A percentile compares a stretch with the other conserved stretches of the same genome.
These are phyloP conservation scores for Willisornis vidua DNA, from an alignment of 2,113 vertebrate species.

Conservation along the genomic window DNA sequence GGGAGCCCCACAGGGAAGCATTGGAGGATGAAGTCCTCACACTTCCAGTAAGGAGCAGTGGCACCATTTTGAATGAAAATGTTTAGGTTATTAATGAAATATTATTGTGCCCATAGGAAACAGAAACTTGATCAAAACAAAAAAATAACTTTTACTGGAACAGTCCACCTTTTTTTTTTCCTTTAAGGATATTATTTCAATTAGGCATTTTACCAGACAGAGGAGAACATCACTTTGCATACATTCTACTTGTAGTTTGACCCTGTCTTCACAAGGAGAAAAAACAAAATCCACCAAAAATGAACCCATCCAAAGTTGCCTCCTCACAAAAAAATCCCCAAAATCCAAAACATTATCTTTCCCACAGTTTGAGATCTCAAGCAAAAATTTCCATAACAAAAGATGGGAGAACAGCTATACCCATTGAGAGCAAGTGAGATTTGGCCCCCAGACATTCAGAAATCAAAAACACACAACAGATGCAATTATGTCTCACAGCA, in stretches of 20 bases:
- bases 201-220: neutral
- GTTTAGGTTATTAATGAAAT: neutral
- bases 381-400: neutral
- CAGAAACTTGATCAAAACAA: neutral
- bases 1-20: rapidly evolving
- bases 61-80: neutral
- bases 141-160: neutral
- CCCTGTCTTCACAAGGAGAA: neutral
- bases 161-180: neutral
- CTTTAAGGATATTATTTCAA: neutral
- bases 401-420: neutral
- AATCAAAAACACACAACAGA: constrained; percentile 39
- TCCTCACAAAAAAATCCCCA: neutral
- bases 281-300: neutral
- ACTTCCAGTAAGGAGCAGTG: neutral
- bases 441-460: neutral
- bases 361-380: neutral
- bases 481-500: constrained; percentile 12
- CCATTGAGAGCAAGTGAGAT: neutral
- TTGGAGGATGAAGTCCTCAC: neutral
- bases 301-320: neutral
- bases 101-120: neutral
- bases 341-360: neutral
- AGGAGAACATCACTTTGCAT: neutral
- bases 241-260: neutral